A percentile compares a stretch with the other conserved stretches of the same genome.
These are phyloP conservation scores for Mus pahari DNA, from an alignment of 2,113 vertebrate genomes.

Conservation along the genomic window DNA sequence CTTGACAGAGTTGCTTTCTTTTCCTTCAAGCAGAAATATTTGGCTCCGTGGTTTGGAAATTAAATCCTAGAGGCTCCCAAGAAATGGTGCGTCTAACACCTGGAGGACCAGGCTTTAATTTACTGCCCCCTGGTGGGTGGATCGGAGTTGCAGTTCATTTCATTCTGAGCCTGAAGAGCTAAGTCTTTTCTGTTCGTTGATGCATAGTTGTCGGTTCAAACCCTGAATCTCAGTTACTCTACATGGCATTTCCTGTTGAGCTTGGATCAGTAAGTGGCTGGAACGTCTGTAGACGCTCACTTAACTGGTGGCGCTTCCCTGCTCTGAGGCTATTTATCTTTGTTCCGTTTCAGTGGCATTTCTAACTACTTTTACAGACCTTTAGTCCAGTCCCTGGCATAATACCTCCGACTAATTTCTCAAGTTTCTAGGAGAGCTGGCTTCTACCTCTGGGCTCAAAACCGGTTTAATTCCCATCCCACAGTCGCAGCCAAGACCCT, in stretches of 20 bases:
- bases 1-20: constrained; percentile 25
- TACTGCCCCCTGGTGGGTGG: constrained; percentile 74
- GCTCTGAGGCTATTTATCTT: constrained; percentile 52
- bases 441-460: constrained; percentile 6
- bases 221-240: not conserved
- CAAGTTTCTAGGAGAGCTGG: constrained; percentile 41
- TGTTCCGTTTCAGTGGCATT: constrained; percentile 54
- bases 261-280: not conserved
- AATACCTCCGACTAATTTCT: constrained; percentile 63
- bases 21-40: not conserved
- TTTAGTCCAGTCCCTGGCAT: constrained; percentile 60
- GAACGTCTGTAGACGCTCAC: constrained; percentile 1
- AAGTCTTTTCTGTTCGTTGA: not conserved
- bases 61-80: not conserved
- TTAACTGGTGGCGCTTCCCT: not conserved
- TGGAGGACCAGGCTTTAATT: constrained; percentile 36
- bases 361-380: constrained; percentile 61
- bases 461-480: constrained; percentile 46
- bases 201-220: constrained; percentile 13
- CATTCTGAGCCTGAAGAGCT: not conserved
- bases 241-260: not conserved
- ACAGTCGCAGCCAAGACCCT: constrained; percentile 49
- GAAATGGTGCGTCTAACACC: not conserved
- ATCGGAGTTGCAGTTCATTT: not conserved
- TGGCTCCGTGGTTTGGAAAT: constrained; percentile 31